These are phyloP conservation scores for Electrophaes corylata DNA, from an alignment of 2,888 invertebrate genomes.

Conservation along the genomic window DNA sequence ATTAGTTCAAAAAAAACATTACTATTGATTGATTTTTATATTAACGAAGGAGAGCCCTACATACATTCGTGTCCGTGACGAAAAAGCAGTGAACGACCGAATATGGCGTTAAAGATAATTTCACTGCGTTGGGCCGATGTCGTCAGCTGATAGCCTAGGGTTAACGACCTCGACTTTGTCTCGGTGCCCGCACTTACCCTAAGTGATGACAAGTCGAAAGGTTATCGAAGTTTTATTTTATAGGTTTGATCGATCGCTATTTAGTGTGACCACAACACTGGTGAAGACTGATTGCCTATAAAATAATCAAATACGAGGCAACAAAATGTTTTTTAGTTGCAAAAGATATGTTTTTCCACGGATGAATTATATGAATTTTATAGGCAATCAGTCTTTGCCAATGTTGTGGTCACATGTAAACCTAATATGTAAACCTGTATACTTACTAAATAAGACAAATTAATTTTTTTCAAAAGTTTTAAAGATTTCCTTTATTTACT, in stretches of 20 bases:
- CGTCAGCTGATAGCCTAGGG: slow-evolving; percentile 81
- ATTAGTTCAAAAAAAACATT: too few species aligned
- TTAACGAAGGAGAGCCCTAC: slow-evolving; percentile 40
- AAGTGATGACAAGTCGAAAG: slow-evolving; percentile 62
- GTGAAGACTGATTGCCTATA: not conserved
- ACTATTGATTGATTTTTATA: slow-evolving; percentile 21
- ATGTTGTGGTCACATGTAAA: too few species aligned
- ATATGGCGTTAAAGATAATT: slow-evolving; percentile 75
- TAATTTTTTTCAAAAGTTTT: too few species aligned
- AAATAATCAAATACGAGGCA: not conserved
- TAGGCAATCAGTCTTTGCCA: too few species aligned
- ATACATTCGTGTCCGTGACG: slow-evolving; percentile 37
- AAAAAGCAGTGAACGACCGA: slow-evolving; percentile 66
- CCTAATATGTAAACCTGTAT: too few species aligned
- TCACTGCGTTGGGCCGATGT: slow-evolving; percentile 71
- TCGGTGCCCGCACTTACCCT: slow-evolving; percentile 69
- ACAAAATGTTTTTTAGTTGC: too few species aligned
- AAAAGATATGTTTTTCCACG: too few species aligned
- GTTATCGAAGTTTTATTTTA: slow-evolving; percentile 68
- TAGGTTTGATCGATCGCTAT: slow-evolving; percentile 50
- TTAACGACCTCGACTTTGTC: slow-evolving; percentile 79
- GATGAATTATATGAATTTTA: too few species aligned
- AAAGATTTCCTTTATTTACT: too few species aligned
- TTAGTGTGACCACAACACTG: slow-evolving; percentile 14
- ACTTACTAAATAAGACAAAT: too few species aligned